Evolutionary conservation across 2,797 vertebrate species (phyloP).

Genomic region (Cirrhinus molitorella): DNA sequence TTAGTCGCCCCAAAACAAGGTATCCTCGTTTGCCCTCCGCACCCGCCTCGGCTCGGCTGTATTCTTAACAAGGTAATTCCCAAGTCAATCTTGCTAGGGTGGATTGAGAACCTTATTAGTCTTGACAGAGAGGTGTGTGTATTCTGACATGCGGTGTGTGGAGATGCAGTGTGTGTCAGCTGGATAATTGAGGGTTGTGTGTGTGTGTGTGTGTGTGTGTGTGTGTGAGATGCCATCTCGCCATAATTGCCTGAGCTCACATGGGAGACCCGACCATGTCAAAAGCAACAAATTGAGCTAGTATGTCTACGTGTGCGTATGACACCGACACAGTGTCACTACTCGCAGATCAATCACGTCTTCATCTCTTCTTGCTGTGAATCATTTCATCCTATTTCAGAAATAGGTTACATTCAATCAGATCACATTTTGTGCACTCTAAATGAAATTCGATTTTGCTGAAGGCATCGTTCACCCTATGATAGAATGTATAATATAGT

Average conservation of each 20-base stretch:
- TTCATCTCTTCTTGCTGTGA: conserved; percentile 4
- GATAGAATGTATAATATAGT: background rate
- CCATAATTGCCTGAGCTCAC: conserved; percentile 55
- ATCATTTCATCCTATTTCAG: conserved; percentile 26
- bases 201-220: conserved; percentile 55
- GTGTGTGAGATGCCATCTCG: conserved; percentile 56
- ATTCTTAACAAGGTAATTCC: conserved; percentile 49
- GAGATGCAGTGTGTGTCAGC: conserved; percentile 40
- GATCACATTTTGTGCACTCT: background rate
- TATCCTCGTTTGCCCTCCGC: conserved; percentile 1
- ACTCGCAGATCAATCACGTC: conserved; percentile 52
- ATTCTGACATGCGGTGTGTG: conserved; percentile 43
- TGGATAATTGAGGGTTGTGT: conserved; percentile 58
- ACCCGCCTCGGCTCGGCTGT: background rate
- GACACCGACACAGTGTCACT: conserved; percentile 32
- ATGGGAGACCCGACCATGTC: conserved; percentile 48
- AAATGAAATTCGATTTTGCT: conserved; percentile 1
- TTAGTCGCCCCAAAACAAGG: background rate
- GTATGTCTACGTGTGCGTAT: conserved; percentile 32
- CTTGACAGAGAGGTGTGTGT: conserved; percentile 51
- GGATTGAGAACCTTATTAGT: conserved; percentile 59
- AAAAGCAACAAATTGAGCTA: conserved; percentile 57
- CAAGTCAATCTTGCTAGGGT: conserved; percentile 36
- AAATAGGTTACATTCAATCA: conserved; percentile 13
- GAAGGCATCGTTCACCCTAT: background rate